phyloP scores from a whole-genome alignment of 1,140 invertebrate genomes.

The Neodiprion fabricii region DNA sequence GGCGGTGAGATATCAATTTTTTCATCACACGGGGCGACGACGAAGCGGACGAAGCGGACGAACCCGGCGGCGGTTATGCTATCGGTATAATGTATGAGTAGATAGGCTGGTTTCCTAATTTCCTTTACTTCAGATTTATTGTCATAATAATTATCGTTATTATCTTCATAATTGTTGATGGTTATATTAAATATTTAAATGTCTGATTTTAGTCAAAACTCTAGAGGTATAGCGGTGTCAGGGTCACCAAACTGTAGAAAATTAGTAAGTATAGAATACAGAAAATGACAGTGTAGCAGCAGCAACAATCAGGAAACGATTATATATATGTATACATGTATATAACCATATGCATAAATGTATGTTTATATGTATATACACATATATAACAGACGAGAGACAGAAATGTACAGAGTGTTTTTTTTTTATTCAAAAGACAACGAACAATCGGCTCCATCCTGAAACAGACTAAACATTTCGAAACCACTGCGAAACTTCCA shows the following conservation, averaged over 20 bases:
- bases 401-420: slow-evolving; percentile 1
- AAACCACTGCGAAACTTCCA: neutral
- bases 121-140: too few relatives aligned
- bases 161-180: too few relatives aligned
- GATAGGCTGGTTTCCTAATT: too few relatives aligned
- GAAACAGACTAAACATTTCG: slow-evolving; percentile 58
- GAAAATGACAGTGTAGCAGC: slow-evolving; percentile 31
- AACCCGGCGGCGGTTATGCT: neutral
- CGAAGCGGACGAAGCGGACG: neutral
- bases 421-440: slow-evolving; percentile 22
- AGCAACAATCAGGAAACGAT: slow-evolving; percentile 33
- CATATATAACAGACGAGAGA: slow-evolving; percentile 5
- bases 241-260: slow-evolving; percentile 5
- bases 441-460: slow-evolving; percentile 53
- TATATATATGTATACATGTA: slow-evolving; percentile 3
- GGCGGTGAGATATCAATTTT: neutral
- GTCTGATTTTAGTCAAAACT: neutral
- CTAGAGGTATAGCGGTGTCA: neutral
- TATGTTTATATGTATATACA: neutral
- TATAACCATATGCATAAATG: neutral
- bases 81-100: neutral
- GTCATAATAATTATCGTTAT: too few relatives aligned
- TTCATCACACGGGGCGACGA: neutral
- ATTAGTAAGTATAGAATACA: slow-evolving; percentile 21
- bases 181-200: too few relatives aligned